Evolutionary conservation across 2,113 vertebrate genomes (phyloP).

Genomic region (Nipponia nippon): DNA sequence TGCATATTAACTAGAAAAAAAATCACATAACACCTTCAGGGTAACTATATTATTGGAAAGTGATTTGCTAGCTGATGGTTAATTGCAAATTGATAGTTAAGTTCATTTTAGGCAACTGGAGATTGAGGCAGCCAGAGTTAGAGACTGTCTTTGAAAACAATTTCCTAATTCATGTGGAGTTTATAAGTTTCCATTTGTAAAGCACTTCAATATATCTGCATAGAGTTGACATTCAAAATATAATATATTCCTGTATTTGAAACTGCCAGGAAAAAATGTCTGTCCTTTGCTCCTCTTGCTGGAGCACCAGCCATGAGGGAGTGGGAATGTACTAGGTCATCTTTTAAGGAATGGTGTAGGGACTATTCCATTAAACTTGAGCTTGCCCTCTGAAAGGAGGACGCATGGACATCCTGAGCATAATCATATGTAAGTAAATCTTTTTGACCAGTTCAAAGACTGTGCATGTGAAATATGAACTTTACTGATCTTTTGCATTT

Average conservation of each 20-base stretch:
- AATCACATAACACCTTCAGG: not conserved
- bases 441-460: constrained; percentile 35
- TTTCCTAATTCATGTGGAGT: not conserved
- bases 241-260: not conserved
- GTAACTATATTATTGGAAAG: not conserved
- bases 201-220: not conserved
- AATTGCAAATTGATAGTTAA: not conserved
- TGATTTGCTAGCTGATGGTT: not conserved
- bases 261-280: not conserved
- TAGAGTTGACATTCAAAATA: not conserved
- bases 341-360: not conserved
- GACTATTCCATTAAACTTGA: not conserved
- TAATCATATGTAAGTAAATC: not conserved
- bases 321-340: not conserved
- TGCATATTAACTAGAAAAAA: not conserved
- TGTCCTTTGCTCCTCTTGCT: not conserved
- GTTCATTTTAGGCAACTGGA: not conserved
- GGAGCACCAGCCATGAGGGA: not conserved
- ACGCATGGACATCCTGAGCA: not conserved
- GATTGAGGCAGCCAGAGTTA: not conserved
- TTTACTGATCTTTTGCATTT: constrained; percentile 6
- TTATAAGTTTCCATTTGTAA: not conserved
- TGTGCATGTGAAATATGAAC: constrained; percentile 29
- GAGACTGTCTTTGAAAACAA: not conserved
- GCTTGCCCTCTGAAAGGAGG: not conserved